These are phyloP conservation scores for Ochropleura leucogaster DNA, from an alignment of 2,888 invertebrate genomes.

Conservation along the genomic window DNA sequence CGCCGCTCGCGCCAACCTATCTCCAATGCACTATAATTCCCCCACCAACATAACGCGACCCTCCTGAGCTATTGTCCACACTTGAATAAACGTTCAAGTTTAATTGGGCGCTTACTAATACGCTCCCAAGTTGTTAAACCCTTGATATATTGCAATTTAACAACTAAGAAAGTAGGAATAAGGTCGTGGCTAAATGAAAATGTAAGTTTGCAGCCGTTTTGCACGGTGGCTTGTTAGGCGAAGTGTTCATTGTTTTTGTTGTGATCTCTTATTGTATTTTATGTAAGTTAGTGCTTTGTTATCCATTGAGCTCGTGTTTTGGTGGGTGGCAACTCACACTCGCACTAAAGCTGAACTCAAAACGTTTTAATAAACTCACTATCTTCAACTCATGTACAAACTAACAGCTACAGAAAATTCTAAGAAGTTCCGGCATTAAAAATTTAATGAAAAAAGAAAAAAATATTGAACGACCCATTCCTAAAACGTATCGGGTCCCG, in stretches of 20 bases:
- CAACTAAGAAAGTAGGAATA: constrained; percentile 51
- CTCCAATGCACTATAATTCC: constrained; percentile 71
- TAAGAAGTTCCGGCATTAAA: constrained; percentile 69
- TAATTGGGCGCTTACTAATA: constrained; percentile 71
- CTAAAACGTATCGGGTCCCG: constrained; percentile 76
- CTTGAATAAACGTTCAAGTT: constrained; percentile 65
- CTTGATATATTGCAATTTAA: constrained; percentile 56
- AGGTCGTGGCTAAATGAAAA: constrained; percentile 33
- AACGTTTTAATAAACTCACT: constrained; percentile 53
- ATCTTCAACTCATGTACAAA: constrained; percentile 62
- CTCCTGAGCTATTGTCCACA: constrained; percentile 35
- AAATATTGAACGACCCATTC: constrained; percentile 74
- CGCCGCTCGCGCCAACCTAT: constrained; percentile 76
- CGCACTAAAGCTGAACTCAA: constrained; percentile 30
- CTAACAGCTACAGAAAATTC: constrained; percentile 66
- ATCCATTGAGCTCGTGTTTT: constrained; percentile 75
- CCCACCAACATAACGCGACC: constrained; percentile 71
- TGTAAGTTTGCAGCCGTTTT: constrained; percentile 70
- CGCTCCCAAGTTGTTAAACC: constrained; percentile 54
- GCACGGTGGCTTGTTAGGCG: constrained; percentile 83
- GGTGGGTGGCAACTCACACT: constrained; percentile 70
- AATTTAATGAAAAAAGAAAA: constrained; percentile 65
- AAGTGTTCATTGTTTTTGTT: constrained; percentile 82
- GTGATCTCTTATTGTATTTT: constrained; percentile 76
- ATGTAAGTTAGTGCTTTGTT: constrained; percentile 75